Conservation (phyloP, 1,140 invertebrate species). For the Trachymyrmex cornetzi region DNA sequence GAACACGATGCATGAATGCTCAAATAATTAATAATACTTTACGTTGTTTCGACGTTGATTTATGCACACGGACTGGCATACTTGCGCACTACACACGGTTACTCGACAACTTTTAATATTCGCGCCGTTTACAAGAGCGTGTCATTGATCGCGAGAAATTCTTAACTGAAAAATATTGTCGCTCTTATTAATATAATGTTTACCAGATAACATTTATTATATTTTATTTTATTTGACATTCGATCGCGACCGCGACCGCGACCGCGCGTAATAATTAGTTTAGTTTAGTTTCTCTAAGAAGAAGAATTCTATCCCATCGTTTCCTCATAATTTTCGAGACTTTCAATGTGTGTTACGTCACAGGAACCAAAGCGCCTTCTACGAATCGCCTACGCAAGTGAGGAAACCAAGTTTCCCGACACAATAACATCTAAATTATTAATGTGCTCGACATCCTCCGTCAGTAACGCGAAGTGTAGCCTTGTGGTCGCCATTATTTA, state of each 20-base stretch:
- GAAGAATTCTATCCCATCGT: background rate
- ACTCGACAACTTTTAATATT: constrained; percentile 54
- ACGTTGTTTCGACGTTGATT: constrained; percentile 49
- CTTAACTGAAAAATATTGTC: background rate
- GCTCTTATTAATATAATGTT: background rate
- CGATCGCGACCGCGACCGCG: no score
- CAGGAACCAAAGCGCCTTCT: background rate
- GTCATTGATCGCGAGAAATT: constrained; percentile 28
- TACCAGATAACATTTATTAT: background rate
- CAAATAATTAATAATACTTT: constrained; percentile 63
- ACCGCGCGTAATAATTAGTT: background rate
- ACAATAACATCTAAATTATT: constrained; percentile 57
- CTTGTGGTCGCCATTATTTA: constrained; percentile 32
- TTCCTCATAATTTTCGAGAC: background rate
- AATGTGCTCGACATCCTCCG: constrained; percentile 4
- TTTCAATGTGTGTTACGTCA: background rate
- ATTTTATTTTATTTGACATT: background rate
- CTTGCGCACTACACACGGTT: constrained; percentile 7
- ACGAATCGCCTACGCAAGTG: background rate
- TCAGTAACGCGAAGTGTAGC: constrained; percentile 4
- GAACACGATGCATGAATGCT: constrained; percentile 25
- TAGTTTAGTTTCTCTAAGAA: background rate
- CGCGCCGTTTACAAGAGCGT: constrained; percentile 7
- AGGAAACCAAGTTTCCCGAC: constrained; percentile 28
- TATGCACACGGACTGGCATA: constrained; percentile 32